Base-by-base conservation (phyloP, 1,140 invertebrate genomes). In the Pinna nobilis region DNA sequence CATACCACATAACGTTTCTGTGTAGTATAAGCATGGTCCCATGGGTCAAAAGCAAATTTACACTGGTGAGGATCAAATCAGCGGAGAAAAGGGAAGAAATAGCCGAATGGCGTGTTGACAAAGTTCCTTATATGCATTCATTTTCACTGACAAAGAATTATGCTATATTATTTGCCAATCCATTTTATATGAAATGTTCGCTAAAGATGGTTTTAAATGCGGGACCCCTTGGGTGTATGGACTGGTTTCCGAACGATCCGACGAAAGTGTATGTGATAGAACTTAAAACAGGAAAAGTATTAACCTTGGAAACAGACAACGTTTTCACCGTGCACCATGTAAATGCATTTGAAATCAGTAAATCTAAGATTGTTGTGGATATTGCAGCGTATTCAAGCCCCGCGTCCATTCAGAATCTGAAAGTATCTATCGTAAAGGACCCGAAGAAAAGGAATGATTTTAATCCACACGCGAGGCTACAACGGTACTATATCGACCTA, bases 111-210 rank as follows among this genome's bases (percentile, higher is more conserved):
- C 20, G 73, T 1, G 81, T 86, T 9, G 76, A 81, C 20, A 68
- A 75, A 32, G 77, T 84, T 7, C 80, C 83, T 0, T 88, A 87
- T 76, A 87, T 88, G 84, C 86, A 88, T 61, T 87, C 83, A 1
- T 86, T 88, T 71, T 82, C 83, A 3, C 80, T 83, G 1, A 87
- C 85, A 0, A 37, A 76, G 55, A 77, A 82, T 49, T 83, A 83
- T 57, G 85, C 75, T 18, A 77, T 88, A 25, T 74, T 88, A 3
- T 81, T 87, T 66, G 78, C 77, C 11, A 70, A 70, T 70, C 85
- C 86, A 9, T 81, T 84, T 47, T 86, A 80, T 66, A 76, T 87
- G 11, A 82, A 84, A 70, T 53, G 13, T 11, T 60, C 59, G 0
- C 0, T 66, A 7, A 81, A 81, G 47, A 84, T 86, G 79, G 23